Percentiles rank a stretch among this genome's conserved stretches.
Evolutionary conservation across 2,113 vertebrate genomes (phyloP).

Genomic region (Salvator merianae): DNA sequence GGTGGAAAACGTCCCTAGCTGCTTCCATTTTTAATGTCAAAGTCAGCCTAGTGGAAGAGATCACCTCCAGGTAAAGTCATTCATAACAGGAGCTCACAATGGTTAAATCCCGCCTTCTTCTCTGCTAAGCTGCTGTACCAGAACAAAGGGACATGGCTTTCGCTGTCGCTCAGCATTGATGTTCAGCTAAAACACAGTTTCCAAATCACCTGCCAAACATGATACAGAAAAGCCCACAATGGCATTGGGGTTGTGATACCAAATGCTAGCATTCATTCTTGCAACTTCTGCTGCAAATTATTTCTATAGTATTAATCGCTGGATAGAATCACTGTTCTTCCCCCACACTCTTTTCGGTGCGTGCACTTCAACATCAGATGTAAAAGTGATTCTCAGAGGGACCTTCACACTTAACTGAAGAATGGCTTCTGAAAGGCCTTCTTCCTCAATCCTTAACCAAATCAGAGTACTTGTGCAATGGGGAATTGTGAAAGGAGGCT

Average conservation of each 20-base stretch:
- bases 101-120: constrained; percentile 38
- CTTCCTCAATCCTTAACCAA: too few relatives aligned
- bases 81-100: constrained; percentile 49
- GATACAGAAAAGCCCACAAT: neutral
- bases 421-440: too few relatives aligned
- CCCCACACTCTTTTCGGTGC: too few relatives aligned
- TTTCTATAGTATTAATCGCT: neutral
- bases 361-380: neutral
- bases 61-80: constrained; percentile 75
- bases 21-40: constrained; percentile 76
- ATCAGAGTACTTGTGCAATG: too few relatives aligned
- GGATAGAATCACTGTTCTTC: too few relatives aligned
- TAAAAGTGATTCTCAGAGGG: too few relatives aligned
- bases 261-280: neutral
- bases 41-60: constrained; percentile 69
- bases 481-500: too few relatives aligned
- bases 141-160: neutral
- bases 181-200: neutral
- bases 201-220: neutral
- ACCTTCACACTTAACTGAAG: too few relatives aligned
- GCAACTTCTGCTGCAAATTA: neutral
- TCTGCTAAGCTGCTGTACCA: neutral
- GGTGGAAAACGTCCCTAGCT: constrained; percentile 65
- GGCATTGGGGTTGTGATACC: neutral
- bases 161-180: neutral